These are phyloP conservation scores for Erythrolamprus reginae DNA, from an alignment of 2,113 vertebrate species.

Conservation along the genomic window DNA sequence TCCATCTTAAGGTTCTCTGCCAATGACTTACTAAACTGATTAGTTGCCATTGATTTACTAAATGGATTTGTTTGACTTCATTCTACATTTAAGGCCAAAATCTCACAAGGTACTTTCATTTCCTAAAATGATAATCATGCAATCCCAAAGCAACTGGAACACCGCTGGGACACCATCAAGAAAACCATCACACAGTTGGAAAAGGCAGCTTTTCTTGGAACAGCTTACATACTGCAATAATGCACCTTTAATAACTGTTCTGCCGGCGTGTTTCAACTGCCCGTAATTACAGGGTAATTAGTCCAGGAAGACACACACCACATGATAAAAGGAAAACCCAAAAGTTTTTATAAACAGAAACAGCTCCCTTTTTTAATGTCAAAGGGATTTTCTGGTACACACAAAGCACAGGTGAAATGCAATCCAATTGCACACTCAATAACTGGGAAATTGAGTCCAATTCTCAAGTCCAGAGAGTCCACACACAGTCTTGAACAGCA, in stretches of 20 bases:
- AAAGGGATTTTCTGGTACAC: no score
- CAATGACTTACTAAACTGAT: slow-evolving; percentile 24
- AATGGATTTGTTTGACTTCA: slow-evolving; percentile 7
- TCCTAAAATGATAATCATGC: background rate
- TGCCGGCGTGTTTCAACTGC: no score
- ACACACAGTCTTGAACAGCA: no score
- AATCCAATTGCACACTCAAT: no score
- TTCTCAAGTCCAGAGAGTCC: no score
- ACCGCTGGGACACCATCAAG: background rate
- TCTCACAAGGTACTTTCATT: background rate
- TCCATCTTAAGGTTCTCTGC: background rate
- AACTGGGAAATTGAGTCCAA: no score
- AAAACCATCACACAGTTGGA: background rate
- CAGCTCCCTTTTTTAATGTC: no score
- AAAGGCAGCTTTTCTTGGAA: background rate
- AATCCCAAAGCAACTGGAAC: background rate
- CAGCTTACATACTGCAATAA: background rate
- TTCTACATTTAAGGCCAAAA: background rate
- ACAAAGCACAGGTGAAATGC: no score
- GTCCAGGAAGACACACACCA: no score
- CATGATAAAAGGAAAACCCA: no score
- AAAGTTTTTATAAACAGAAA: no score
- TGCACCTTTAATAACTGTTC: background rate
- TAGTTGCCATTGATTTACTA: background rate
- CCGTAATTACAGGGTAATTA: no score